Evolutionary conservation across 2,797 vertebrate genomes (phyloP).

Genomic region (Lepus oiostolus): DNA sequence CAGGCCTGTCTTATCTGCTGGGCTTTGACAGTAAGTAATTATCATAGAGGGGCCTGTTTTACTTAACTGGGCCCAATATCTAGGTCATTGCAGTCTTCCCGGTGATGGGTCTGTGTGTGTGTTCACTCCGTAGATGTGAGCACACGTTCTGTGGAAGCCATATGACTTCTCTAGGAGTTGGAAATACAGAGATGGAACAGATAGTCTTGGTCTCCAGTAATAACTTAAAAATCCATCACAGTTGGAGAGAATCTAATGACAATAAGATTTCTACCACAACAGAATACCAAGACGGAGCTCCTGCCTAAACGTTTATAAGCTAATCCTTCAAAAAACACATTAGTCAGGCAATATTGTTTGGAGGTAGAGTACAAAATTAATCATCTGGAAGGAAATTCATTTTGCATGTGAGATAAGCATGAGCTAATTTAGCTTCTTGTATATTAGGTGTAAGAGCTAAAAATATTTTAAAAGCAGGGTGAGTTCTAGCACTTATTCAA

Average conservation of each 20-base stretch:
- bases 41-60: background rate
- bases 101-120: background rate
- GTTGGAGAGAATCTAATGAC: background rate
- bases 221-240: slow-evolving; percentile 33
- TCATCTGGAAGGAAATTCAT: slow-evolving; percentile 52
- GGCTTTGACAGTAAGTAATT: background rate
- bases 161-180: background rate
- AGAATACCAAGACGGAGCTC: background rate
- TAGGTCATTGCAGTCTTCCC: background rate
- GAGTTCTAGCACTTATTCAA: background rate
- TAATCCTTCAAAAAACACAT: slow-evolving; percentile 35
- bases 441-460: background rate
- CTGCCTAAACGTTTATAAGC: background rate
- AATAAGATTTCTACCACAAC: background rate
- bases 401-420: slow-evolving; percentile 58
- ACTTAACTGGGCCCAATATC: background rate
- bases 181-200: slow-evolving; percentile 4
- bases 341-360: slow-evolving; percentile 42
- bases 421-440: slow-evolving; percentile 44
- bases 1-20: background rate
- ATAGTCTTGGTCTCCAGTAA: background rate
- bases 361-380: background rate
- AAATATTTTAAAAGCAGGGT: slow-evolving; percentile 56
- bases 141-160: background rate
- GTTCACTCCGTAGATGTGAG: slow-evolving; percentile 7